Evolutionary conservation across 2,113 vertebrate genomes (phyloP).

Genomic region (Leptodactylus fuscus): DNA sequence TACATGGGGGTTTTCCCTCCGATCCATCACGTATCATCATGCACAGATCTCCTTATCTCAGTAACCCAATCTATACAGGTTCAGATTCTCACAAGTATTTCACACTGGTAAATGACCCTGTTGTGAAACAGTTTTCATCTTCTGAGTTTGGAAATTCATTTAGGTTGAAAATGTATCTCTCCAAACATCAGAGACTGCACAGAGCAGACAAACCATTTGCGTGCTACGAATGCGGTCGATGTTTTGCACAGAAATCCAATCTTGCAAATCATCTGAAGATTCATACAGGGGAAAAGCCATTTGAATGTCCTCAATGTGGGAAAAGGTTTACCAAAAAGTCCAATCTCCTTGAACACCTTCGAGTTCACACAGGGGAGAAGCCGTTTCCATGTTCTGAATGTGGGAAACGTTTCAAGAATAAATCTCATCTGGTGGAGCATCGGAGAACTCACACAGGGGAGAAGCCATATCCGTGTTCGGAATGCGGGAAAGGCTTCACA

Average conservation of each 20-base stretch:
- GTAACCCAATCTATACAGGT: not conserved
- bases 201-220: constrained; percentile 13
- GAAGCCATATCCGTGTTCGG: too few relatives aligned
- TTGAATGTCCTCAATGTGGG: constrained; percentile 21
- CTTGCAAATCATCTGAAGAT: not conserved
- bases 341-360: constrained; percentile 26
- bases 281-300: too few relatives aligned
- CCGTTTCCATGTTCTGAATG: too few relatives aligned
- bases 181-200: constrained; percentile 22
- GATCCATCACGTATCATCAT: not conserved
- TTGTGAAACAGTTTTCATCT: constrained; percentile 3
- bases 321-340: constrained; percentile 32
- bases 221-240: not conserved
- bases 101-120: not conserved
- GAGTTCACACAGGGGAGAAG: too few relatives aligned
- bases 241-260: constrained; percentile 11
- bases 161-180: constrained; percentile 5
- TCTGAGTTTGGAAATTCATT: constrained; percentile 21
- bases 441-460: too few relatives aligned
- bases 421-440: too few relatives aligned
- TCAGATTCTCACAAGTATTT: constrained; percentile 4
- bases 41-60: not conserved
- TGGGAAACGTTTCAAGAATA: too few relatives aligned
- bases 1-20: not conserved
- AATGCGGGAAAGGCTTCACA: too few relatives aligned